Base-by-base conservation (phyloP, 2,888 invertebrate species). In the Eurytoma adleriae region DNA sequence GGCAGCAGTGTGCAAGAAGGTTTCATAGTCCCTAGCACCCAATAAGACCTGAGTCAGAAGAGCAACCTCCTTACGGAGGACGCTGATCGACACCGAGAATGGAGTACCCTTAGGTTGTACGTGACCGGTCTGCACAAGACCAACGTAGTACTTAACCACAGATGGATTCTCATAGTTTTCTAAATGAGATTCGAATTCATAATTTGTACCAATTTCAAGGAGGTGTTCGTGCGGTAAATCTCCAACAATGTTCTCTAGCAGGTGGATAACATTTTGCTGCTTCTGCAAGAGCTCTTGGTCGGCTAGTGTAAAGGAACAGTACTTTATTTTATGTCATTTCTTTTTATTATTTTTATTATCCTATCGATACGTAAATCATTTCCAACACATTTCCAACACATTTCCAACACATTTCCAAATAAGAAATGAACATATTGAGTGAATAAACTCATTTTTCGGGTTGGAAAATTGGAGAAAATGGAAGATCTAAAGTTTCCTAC, bases 1-100 rank as follows among this genome's bases (percentile, higher is more conserved):
- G 56, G 93, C 93, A 54, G 94, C 95, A 13, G 94, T 94, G 84
- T 93, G 93, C 89, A 93, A 92, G 91, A 96, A 95, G 56, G 94
- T 94, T 30, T 93, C 92, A 88, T 93, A 95, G 88, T 95, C 94
- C 88, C 94, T 95, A 83, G 95, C 94, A 78, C 94, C 93, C 91
- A 93, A 93, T 83, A 96, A 92, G 76, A 94, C 91, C 87, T 94
- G 93, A 91, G 94, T 94, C 27, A 96, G 90, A 7, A 93, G 93
- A 4, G 92, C 88, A 13, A 93, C 94, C 87, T 96, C 94, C 85
- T 93, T 92, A 71, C 92, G 91, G 79, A 95, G 94, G 57, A 92
- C 90, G 73, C 92, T 91, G 87, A 94, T 92, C 87, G 92, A 93
- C 87, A 93, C 91, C 20, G 94, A 93, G 92, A 94, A 95, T 16